Base-by-base conservation (phyloP, 2,113 vertebrate species). In the Cryptoleucopteryx plumbea region DNA sequence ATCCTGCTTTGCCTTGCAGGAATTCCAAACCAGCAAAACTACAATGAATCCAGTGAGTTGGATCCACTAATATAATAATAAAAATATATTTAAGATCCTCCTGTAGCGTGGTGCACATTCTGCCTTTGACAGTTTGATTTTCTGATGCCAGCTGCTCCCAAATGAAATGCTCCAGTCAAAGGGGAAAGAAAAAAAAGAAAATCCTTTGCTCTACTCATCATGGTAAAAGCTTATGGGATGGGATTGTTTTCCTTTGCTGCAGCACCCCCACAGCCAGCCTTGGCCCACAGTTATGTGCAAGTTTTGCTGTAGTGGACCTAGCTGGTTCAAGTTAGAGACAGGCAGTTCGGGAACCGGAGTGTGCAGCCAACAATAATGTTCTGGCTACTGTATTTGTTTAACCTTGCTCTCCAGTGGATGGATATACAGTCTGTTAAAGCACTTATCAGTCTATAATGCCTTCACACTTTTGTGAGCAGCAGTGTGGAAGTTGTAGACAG, bases 381-480 rank as follows among this genome's bases (percentile, higher is more conserved):
- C 93, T 97, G 97, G 89, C 96, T 97, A 96, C 93, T 45, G 95
- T 97, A 82, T 97, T 97, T 97, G 89, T 94, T 97, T 97, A 96
- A 95, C 93, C 95, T 97, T 27, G 1, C 91, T 96, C 89, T 95
- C 93, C 95, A 71, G 87, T 91, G 93, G 96, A 94, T 87, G 93
- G 95, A 94, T 96, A 85, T 93, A 90, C 79, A 94, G 95, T 96
- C 97, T 97, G 97, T 86, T 95, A 96, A 97, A 97, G 89, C 95
- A 96, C 93, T 95, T 95, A 91, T 93, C 96, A 97, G 91, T 96
- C 95, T 91, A 80, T 96, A 95, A 96, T 95, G 87, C 79, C 89
- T 94, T 97, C 93, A 89, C 95, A 91, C 94, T 93, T 97, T 62
- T 61, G 58, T 53, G 84, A 94, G 78, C 74, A 85, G 91, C 73